Base-by-base conservation (phyloP, 1,140 invertebrate species). In the Drosophila biarmipes region DNA sequence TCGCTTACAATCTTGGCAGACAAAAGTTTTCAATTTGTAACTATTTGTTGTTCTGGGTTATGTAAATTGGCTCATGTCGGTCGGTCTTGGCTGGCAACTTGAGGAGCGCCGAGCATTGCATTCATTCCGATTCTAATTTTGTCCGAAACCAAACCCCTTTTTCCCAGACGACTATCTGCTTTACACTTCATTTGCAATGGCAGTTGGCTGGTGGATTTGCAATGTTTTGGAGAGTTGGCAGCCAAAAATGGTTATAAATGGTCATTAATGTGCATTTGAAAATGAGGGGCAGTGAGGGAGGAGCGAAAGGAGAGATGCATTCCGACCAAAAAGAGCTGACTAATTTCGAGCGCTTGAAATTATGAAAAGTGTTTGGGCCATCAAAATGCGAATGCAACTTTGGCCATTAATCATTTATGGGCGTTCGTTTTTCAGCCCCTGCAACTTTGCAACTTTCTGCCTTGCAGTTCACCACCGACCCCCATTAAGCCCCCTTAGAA, bases 31-130 rank as follows among this genome's bases (percentile, higher is more conserved):
- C 82, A 86, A 86, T 86, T 86, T 86, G 82, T 87, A 89, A 86
- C 82, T 89, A 89, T 86, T 86, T 86, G 84, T 86, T 86, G 82
- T 89, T 86, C 69, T 86, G 78, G 84, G 84, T 86, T 86, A 86
- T 86, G 82, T 89, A 86, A 86, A 86, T 86, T 86, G 82, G 78
- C 82, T 87, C 66, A 45, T 73, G 61, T 73, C 69, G 53, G 57
- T 80, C 59, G 57, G 57, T 80, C 59, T 29, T 35, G 42, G 21
- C 35, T 31, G 54, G 61, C 49, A 75, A 84, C 73, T 77, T 66
- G 63, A 61, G 71, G 1, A 8, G n/a, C 15, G 38, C 6, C 7
- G 34, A 66, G 75, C 73, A 86, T 69, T 86, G 78, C 80, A 85
- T 73, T 74, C 68, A 66, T 66, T 45, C 40, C 27, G 45, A 43